A percentile compares a stretch with the other conserved stretches of the same genome.
Conservation (phyloP, 2,113 vertebrate species). For the Takifugu bimaculatus region DNA sequence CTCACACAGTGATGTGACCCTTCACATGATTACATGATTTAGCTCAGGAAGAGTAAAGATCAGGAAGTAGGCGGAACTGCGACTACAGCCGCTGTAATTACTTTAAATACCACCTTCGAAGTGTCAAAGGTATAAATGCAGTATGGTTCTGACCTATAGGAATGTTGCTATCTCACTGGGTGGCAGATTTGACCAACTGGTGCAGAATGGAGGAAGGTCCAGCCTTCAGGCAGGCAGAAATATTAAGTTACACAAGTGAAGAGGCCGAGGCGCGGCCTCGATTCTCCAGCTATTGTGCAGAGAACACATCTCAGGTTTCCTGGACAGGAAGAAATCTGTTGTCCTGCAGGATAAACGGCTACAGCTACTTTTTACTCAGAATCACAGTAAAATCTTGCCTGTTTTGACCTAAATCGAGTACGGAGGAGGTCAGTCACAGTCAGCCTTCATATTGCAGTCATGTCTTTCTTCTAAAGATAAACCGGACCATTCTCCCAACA, state of each 20-base stretch:
- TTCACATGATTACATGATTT: no score
- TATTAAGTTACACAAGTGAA: not conserved
- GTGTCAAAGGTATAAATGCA: no score
- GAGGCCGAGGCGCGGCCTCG: conserved; percentile 16
- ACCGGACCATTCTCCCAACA: not conserved
- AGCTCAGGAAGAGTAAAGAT: no score
- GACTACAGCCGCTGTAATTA: not conserved
- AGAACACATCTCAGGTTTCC: not conserved
- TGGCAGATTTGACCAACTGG: not conserved
- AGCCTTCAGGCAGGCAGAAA: conserved; percentile 29
- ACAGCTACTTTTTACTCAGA: not conserved
- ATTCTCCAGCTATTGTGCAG: not conserved
- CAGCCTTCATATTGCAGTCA: not conserved
- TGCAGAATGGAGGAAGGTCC: conserved; percentile 35
- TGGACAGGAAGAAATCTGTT: not conserved
- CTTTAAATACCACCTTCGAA: not conserved
- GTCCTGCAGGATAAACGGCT: not conserved
- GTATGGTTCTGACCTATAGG: no score
- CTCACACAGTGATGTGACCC: not conserved
- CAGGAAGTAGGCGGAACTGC: no score
- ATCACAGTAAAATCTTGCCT: not conserved
- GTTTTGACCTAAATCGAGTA: not conserved
- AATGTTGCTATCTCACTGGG: conserved; percentile 21
- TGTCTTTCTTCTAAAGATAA: not conserved
- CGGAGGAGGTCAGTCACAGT: no score